phyloP scores from a whole-genome alignment of 2,797 vertebrate species.

The Pangasius krempfi region DNA sequence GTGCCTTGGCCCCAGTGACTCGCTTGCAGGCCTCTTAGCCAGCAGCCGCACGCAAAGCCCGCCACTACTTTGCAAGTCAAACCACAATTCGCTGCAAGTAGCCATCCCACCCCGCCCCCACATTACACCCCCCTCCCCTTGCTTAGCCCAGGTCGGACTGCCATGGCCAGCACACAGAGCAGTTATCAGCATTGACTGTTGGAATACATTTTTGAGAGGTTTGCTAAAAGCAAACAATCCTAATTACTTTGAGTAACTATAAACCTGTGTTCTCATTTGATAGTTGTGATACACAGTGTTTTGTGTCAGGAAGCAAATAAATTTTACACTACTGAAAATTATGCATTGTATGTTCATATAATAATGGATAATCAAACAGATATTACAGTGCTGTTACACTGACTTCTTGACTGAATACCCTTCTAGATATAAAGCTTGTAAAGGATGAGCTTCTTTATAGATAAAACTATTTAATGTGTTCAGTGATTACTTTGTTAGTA shows the following conservation, averaged over 20 bases:
- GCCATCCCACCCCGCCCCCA: conserved; percentile 60
- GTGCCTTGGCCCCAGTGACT: conserved; percentile 62
- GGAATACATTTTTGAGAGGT: conserved; percentile 27
- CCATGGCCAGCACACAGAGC: conserved; percentile 29
- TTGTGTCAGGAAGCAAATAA: background rate
- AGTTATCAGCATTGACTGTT: conserved; percentile 49
- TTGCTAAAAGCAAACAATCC: conserved; percentile 1
- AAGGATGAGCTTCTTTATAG: background rate
- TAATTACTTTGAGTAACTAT: background rate
- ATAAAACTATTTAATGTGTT: conserved; percentile 33
- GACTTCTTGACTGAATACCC: background rate
- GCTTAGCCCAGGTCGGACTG: conserved; percentile 48
- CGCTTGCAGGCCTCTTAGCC: conserved; percentile 63
- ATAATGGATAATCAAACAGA: background rate
- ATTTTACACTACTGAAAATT: background rate
- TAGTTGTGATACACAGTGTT: background rate
- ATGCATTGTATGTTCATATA: conserved; percentile 1
- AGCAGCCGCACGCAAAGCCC: conserved; percentile 46
- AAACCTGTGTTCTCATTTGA: background rate
- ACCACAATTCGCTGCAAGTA: conserved; percentile 64
- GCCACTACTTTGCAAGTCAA: conserved; percentile 83
- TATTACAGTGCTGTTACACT: background rate
- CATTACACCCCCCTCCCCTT: conserved; percentile 51
- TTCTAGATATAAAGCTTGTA: background rate
- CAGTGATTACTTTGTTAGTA: conserved; percentile 39